Evolutionary conservation across 2,797 vertebrate genomes (phyloP), one percentile per base, ranked within the genome.

Genomic region (Antennarius maculatus): DNA sequence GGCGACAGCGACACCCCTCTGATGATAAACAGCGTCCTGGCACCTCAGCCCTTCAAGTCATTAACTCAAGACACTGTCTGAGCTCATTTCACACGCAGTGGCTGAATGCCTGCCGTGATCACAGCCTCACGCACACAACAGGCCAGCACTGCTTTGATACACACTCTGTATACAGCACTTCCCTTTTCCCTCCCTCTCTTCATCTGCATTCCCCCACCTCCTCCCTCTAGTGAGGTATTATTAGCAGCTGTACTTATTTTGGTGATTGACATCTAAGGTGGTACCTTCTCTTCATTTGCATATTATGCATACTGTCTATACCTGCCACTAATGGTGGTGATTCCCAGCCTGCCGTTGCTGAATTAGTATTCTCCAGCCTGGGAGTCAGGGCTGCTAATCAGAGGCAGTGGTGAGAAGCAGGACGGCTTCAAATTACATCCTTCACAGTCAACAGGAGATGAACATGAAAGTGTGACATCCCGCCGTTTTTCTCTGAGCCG

Each of bases 371-470:
- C 80, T 82, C 83, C 87, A 88, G 88, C 86, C 80, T 88, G 88
- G 88, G 88, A 89, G 82, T 76, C 58, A 68, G 68, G 50, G 77
- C 80, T 77, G 86, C 90, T 93, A 93, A 93, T 94, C 91, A 93
- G 84, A 76, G 69, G 80, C 77, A 83, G 86, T 72, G 86, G 83
- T 69, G 77, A 83, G 77, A 81, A 82, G 77, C 86, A 86, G 86
- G 81, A 85, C 74, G 73, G 86, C 88, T 91, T 92, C 89, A 93
- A 93, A 92, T 92, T 88, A 92, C 88, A 93, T 90, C 89, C 88
- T 91, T 89, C 81, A 81, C 78, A 91, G 89, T 92, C 92, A 90
- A 92, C 86, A 85, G 89, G 91, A 91, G 90, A 87, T 75, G 77
- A 77, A 93, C 84, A 92, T 93, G 86, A 93, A 94, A 93, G 90